Evolutionary conservation across 92 coral and sea anemone species (phyloP), one percentile per base, ranked within the genome.

Genomic region (Pocillopora meandrina): DNA sequence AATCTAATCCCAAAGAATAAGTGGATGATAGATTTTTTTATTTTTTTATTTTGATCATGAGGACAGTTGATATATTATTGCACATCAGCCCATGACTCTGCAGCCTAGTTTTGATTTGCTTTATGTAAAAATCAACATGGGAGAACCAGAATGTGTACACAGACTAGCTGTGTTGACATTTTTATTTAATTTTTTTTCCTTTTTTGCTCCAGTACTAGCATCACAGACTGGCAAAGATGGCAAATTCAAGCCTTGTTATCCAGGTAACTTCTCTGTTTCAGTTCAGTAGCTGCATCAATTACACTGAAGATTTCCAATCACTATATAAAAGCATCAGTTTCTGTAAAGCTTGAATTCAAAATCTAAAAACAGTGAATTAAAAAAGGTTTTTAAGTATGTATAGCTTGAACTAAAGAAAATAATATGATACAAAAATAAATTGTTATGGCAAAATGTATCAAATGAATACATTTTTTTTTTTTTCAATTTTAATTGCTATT

Each of bases 221-320:
- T 61, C 75, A 10, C 92, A 85, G 72, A 89, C 92, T 23, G 83
- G 70, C 80, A 74, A 81, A 58, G 84, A 76, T 56, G 92, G 92
- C 33, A 80, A 71, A 79, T 85, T 89, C 71, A 82, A 62, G 19
- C 92, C 92, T 65, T 60, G 71, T 20, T 61, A 75, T 61, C 92
- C 92, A 89, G 89, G 92, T 89, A 55, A 12, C 2, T 11, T 18
- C 2, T 71, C 35, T 69, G 34, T 63, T 77, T 42, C 49, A 42
- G 49, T 7, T 42, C 49, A 42, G 3, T 42, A 6, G 1, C 7
- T 42, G 7, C 1, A 42, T 42, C 49, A 2, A 42, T 42, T 2
- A 6, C 49, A 42, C 49, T 6, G 7, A 42, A 42, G 49, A 42
- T 42, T 42, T 42, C 1, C 49, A 42, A 42, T 42, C 49, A 2